Percentiles rank a stretch among this genome's conserved stretches.
phyloP scores from a whole-genome alignment of 1,140 invertebrate species.

The Euwallacea similis region DNA sequence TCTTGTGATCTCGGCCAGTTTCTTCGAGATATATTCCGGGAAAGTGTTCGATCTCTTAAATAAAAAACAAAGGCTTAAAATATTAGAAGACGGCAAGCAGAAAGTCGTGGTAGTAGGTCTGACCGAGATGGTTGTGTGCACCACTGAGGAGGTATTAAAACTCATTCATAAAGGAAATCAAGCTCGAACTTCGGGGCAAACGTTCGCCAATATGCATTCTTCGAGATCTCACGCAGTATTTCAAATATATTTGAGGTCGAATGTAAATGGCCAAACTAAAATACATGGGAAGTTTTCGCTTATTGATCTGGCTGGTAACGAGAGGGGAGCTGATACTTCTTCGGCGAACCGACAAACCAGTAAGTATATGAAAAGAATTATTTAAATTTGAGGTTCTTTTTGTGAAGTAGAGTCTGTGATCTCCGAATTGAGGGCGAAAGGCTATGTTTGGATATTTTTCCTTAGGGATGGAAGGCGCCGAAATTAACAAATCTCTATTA shows the following conservation, averaged over 20 bases:
- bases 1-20: conserved; percentile 75
- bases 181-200: conserved; percentile 77
- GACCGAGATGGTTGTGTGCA: conserved; percentile 72
- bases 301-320: conserved; percentile 79
- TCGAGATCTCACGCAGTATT: conserved; percentile 89
- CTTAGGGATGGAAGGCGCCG: conserved; percentile 73
- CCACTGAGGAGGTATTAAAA: conserved; percentile 77
- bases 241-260: conserved; percentile 66
- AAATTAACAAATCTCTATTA: conserved; percentile 78
- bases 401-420: not conserved
- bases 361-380: conserved; percentile 46
- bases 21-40: conserved; percentile 90
- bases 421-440: not conserved
- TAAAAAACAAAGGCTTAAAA: conserved; percentile 89
- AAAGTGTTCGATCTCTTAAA: conserved; percentile 95
- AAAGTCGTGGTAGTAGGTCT: conserved; percentile 82
- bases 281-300: conserved; percentile 77
- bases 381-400: conserved; percentile 14
- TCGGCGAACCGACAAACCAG: conserved; percentile 71
- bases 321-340: conserved; percentile 75
- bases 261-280: conserved; percentile 46
- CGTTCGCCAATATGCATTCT: conserved; percentile 83
- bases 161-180: conserved; percentile 74
- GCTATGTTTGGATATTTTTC: conserved; percentile 15
- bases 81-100: conserved; percentile 81